A percentile compares a stretch with the other conserved stretches of the same genome.
phyloP scores from a whole-genome alignment of 92 coral and sea anemone genomes.

The Plumapathes pennacea region DNA sequence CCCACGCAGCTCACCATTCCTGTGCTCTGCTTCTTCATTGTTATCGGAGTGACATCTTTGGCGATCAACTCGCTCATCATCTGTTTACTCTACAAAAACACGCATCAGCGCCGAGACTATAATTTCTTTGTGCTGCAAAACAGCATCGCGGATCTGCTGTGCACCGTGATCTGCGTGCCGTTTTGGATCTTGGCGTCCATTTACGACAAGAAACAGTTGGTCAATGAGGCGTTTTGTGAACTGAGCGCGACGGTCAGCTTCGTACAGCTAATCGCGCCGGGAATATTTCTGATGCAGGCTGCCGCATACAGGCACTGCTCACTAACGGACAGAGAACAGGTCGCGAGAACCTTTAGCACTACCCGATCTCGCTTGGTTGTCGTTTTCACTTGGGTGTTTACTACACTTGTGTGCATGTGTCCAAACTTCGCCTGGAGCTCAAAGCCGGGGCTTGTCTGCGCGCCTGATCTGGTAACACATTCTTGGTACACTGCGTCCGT shows the following conservation, averaged over 20 bases:
- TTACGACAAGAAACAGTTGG: conserved; percentile 55
- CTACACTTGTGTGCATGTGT: conserved; percentile 50
- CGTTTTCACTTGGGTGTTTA: conserved; percentile 45
- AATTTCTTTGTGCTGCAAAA: conserved; percentile 68
- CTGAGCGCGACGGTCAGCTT: conserved; percentile 64
- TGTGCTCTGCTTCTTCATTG: conserved; percentile 66
- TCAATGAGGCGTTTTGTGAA: conserved; percentile 41
- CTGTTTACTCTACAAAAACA: conserved; percentile 58
- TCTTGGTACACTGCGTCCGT: conserved; percentile 69
- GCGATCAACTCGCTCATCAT: conserved; percentile 66
- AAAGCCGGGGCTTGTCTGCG: conserved; percentile 38
- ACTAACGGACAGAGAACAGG: conserved; percentile 57
- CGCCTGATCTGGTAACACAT: conserved; percentile 72
- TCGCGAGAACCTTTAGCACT: conserved; percentile 56
- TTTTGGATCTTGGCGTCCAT: conserved; percentile 79
- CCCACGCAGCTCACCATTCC: conserved; percentile 65
- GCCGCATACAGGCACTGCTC: conserved; percentile 69
- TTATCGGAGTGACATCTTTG: conserved; percentile 69
- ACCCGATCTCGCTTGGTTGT: conserved; percentile 42
- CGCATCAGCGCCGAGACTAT: conserved; percentile 40
- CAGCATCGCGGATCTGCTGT: conserved; percentile 61
- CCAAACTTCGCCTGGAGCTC: conserved; percentile 74
- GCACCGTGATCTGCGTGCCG: conserved; percentile 63
- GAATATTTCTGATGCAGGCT: conserved; percentile 53
- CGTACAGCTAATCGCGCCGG: conserved; percentile 66